A percentile compares a stretch with the other conserved stretches of the same genome.
Evolutionary conservation across 2,113 vertebrate species (phyloP).

Genomic region (Psilopogon haemacephalus): DNA sequence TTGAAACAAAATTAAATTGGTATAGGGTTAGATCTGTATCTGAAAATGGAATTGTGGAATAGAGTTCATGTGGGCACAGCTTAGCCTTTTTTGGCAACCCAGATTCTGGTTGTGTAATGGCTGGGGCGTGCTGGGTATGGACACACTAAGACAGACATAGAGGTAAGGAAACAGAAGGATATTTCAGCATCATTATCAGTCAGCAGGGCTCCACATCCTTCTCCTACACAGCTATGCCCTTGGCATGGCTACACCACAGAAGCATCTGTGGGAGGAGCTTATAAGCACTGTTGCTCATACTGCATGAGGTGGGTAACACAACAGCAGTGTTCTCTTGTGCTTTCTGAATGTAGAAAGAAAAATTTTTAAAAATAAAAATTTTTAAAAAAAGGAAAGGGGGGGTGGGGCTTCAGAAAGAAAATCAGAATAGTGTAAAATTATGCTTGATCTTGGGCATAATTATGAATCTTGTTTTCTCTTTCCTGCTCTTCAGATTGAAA

Average conservation of each 20-base stretch:
- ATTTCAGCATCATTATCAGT: not conserved
- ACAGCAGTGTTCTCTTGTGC: rapidly evolving
- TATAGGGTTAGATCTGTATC: not conserved
- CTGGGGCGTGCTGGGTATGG: not conserved
- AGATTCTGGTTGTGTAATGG: rapidly evolving
- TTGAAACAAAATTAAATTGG: not conserved
- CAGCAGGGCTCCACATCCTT: not conserved
- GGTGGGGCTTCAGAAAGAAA: not conserved
- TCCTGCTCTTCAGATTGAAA: not conserved
- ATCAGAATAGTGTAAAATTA: not conserved
- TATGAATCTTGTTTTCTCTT: not conserved
- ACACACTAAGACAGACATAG: not conserved
- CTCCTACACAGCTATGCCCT: rapidly evolving
- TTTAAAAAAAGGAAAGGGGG: not conserved
- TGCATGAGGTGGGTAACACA: not conserved
- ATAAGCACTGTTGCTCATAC: not conserved
- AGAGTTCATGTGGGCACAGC: not conserved
- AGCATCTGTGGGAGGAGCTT: not conserved
- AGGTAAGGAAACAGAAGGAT: not conserved
- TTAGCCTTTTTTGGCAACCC: not conserved
- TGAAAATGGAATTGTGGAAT: not conserved
- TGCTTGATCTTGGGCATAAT: not conserved
- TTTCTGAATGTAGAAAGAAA: not conserved
- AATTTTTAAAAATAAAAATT: too few species aligned
- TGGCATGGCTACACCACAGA: not conserved